Evolutionary conservation across 2,888 invertebrate species (phyloP), one percentile per base, ranked within the genome.

Genomic region (Pterostichus madidus): DNA sequence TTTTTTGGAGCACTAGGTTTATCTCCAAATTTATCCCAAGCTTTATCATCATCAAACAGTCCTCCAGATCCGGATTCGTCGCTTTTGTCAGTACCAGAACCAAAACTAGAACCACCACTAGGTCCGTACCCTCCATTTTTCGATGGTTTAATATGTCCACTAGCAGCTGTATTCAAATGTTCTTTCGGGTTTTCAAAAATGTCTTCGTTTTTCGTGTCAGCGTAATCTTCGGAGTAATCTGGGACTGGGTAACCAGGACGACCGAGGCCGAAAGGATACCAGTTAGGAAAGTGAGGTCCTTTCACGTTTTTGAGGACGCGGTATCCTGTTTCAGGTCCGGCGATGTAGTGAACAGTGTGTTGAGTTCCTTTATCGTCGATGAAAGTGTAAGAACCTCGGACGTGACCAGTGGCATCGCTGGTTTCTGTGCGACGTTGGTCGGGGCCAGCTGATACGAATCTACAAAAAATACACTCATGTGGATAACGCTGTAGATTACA

Each of bases 241-340:
- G 83, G 13, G 89, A 86, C 71, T 85, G 85, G 31, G 84, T 84
- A 88, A 84, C 89, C 89, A 39, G 88, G 85, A 0, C 89, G 88
- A 17, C 93, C 91, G 88, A 91, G 15, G 89, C 90, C 87, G 83
- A 90, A 89, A 15, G 90, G 93, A 89, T 92, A 93, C 85, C 92
- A 91, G 0, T 92, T 90, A 0, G 93, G 93, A 81, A 93, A 91
- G 87, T 92, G 92, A 0, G 94, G 94, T 44, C 95, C 94, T 86
- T 94, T 93, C 83, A 93, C 93, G 85, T 93, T 94, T 88, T 95
- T 93, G 8, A 95, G 91, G 2, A 95, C 93, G 59, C 95, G 91
- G 87, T 95, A 96, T 0, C 96, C 96, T 68, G 95, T 95, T 84
- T 93, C 94, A 0, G 96, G 95, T 0, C 96, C 95, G 0, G 95